phyloP scores from a whole-genome alignment of 2,113 vertebrate genomes.

The Actenoides hombroni region DNA sequence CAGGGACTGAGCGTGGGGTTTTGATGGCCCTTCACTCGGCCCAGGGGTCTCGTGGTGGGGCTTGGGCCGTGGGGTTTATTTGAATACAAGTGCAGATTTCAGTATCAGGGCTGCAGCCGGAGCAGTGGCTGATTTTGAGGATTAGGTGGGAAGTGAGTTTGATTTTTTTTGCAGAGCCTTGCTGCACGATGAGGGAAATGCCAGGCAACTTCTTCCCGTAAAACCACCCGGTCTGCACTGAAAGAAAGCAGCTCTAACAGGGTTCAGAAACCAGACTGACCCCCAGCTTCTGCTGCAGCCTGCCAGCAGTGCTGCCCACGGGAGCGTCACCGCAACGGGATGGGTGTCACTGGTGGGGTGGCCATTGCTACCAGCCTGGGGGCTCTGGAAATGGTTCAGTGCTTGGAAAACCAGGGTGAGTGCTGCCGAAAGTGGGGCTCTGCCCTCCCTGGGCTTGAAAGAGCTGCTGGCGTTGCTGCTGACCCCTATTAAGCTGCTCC shows the following conservation, averaged over 20 bases:
- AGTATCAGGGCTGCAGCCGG: rapidly evolving
- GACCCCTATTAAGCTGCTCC: not conserved
- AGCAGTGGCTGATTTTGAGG: not conserved
- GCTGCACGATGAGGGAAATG: rapidly evolving
- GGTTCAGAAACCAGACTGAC: not conserved
- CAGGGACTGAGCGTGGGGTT: rapidly evolving
- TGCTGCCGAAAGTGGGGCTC: not conserved
- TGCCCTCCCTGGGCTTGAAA: not conserved
- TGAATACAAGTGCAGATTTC: not conserved
- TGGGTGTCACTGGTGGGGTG: rapidly evolving
- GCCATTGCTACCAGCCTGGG: not conserved
- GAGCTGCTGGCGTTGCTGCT: rapidly evolving
- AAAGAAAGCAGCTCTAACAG: not conserved
- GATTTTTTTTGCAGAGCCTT: not conserved
- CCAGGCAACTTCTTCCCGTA: not conserved
- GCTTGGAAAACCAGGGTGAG: not conserved
- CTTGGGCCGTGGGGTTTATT: rapidly evolving
- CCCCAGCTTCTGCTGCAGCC: not conserved
- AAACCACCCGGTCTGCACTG: rapidly evolving
- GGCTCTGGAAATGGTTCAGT: not conserved
- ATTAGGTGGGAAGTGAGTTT: not conserved
- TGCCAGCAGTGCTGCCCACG: rapidly evolving
- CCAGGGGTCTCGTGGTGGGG: rapidly evolving
- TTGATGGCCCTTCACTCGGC: not conserved
- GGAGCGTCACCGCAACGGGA: not conserved